These are phyloP conservation scores for Antechinus flavipes DNA, from an alignment of 2,113 vertebrate genomes.

Conservation along the genomic window DNA sequence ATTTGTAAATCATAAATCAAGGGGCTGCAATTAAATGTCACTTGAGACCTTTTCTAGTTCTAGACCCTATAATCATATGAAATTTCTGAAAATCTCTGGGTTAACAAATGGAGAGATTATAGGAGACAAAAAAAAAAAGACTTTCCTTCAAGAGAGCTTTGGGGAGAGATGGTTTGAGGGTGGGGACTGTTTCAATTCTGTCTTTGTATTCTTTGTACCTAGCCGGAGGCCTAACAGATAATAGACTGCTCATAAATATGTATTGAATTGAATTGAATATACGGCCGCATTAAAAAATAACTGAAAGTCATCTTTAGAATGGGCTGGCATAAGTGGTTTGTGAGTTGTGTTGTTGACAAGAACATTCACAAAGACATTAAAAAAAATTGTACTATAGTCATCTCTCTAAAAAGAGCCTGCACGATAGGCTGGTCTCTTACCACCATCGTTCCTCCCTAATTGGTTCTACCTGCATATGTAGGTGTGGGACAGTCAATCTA, in stretches of 20 bases:
- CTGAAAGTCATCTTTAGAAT: not conserved
- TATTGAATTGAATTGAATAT: not conserved
- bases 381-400: not conserved
- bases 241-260: not conserved
- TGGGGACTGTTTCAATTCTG: not conserved
- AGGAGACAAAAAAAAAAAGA: no score
- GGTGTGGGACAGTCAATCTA: not conserved
- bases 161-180: not conserved
- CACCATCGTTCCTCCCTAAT: not conserved
- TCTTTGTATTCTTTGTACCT: not conserved
- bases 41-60: not conserved
- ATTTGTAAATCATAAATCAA: not conserved
- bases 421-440: not conserved
- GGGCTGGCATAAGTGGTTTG: not conserved
- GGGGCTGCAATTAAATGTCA: not conserved
- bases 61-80: not conserved
- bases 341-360: not conserved
- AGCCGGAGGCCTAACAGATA: not conserved
- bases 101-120: not conserved
- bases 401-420: not conserved
- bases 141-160: not conserved
- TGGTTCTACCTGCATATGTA: not conserved
- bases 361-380: not conserved
- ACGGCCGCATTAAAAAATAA: not conserved
- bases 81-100: not conserved